Base-by-base conservation (phyloP, 2,888 invertebrate genomes). In the Gerris lacustris region DNA sequence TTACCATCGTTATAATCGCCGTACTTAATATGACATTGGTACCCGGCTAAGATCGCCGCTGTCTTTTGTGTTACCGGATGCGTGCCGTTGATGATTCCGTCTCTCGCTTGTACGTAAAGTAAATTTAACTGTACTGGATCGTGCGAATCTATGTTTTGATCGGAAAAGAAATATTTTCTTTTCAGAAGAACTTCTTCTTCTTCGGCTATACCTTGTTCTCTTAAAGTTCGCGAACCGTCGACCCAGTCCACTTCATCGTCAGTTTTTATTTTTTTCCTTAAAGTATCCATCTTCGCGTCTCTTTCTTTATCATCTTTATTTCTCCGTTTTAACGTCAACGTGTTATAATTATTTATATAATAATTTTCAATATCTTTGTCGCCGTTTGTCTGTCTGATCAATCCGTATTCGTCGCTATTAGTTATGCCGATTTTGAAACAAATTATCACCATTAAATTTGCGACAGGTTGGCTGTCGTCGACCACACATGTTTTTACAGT, bases 231-330 rank as follows among this genome's bases (percentile, higher is more conserved):
- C 6, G 93, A 88, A n/a, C 96, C 94, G 82, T 99, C 98, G 77
- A 99, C 90, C 99, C 99, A 99, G 82, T 96, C 94, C 93, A 94
- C 89, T 85, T 99, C 99, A 83, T 99, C 99, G 79, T 99, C 99
- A 68, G 99, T 99, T 80, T 95, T 90, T 66, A 99, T 83, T 80
- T 98, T 98, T 82, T 94, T 96, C 78, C 96, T 86, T 76, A 99
- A 86, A 82, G 94, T 92, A 78, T 98, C 98, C 93, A 99, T 95
- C 83, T 98, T 98, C 73, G 92, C 87, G 80, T 95, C 94, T 6
- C 91, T 83, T 78, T 94, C 94, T 77, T 89, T 90, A 79, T 94
- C 93, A 76, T 88, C 88, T 76, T 88, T 88, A 75, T 88, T 87
- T 68, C 94, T 83, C 78, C 93, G 83, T 78, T 90, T 91, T 73